Evolutionary conservation across 2,888 invertebrate species (phyloP).

Genomic region (Neelides folsomi): DNA sequence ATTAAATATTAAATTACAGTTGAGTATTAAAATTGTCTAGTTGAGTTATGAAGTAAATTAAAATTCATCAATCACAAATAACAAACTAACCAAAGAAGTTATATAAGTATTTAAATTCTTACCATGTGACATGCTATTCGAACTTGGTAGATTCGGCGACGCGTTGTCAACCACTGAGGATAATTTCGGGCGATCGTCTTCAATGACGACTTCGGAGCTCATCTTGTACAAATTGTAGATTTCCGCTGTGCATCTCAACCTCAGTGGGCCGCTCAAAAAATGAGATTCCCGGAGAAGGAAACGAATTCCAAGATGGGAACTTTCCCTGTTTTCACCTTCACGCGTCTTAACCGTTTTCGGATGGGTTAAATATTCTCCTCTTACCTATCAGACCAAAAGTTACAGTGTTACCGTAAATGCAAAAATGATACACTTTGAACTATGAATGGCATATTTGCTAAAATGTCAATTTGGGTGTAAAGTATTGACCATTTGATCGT

Average conservation of each 20-base stretch:
- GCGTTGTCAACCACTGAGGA: conserved; percentile 28
- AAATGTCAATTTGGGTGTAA: no score
- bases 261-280: conserved; percentile 17
- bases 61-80: no score
- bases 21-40: no score
- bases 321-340: conserved; percentile 19
- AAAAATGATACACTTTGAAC: no score
- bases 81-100: no score
- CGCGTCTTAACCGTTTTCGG: conserved; percentile 4
- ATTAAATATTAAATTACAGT: no score
- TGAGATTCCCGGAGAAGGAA: conserved; percentile 22
- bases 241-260: conserved; percentile 19
- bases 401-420: no score
- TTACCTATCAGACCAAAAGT: no score
- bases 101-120: no score
- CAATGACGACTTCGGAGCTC: conserved; percentile 15
- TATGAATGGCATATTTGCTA: no score
- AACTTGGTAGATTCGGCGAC: conserved; percentile 2
- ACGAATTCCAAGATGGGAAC: conserved; percentile 16
- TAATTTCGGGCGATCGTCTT: conserved; percentile 25
- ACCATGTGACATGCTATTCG: no score
- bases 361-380: conserved; percentile 11
- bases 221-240: conserved; percentile 19
- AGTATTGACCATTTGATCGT: conserved; percentile 60
- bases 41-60: no score